Conservation (phyloP, 2,888 invertebrate species). For the Cybosia mesomella region DNA sequence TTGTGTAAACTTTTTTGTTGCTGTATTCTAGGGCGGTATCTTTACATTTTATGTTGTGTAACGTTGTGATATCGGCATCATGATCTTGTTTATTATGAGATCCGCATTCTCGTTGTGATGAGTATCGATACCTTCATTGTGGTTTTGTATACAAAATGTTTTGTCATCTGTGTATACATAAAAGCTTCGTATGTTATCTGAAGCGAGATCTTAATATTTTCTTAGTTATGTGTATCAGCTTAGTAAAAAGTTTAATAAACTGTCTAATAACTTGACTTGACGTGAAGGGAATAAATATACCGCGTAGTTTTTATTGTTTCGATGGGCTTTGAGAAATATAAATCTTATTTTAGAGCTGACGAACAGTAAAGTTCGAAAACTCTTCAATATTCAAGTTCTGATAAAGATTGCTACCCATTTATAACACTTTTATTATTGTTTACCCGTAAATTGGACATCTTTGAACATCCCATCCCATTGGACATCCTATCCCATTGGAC, state of each 20-base stretch:
- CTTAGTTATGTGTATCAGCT: constrained; percentile 25
- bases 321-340: not conserved
- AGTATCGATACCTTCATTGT: constrained; percentile 46
- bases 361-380: not conserved
- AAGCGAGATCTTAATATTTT: constrained; percentile 23
- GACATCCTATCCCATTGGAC: too few species aligned
- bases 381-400: not conserved
- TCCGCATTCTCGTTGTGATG: constrained; percentile 57
- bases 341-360: not conserved
- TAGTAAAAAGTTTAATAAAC: constrained; percentile 1
- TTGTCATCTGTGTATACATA: constrained; percentile 39
- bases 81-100: constrained; percentile 61
- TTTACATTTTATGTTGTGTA: constrained; percentile 53
- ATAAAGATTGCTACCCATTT: not conserved
- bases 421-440: not conserved
- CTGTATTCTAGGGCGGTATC: constrained; percentile 46
- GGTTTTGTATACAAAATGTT: constrained; percentile 43
- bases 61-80: constrained; percentile 55
- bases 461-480: too few species aligned
- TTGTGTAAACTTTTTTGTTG: constrained; percentile 63
- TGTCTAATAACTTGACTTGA: not conserved
- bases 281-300: not conserved
- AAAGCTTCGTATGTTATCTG: constrained; percentile 21
- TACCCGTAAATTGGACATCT: too few species aligned
- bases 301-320: not conserved